Evolutionary conservation across 2,888 invertebrate genomes (phyloP).

Genomic region (Eupithecia pulchellata): DNA sequence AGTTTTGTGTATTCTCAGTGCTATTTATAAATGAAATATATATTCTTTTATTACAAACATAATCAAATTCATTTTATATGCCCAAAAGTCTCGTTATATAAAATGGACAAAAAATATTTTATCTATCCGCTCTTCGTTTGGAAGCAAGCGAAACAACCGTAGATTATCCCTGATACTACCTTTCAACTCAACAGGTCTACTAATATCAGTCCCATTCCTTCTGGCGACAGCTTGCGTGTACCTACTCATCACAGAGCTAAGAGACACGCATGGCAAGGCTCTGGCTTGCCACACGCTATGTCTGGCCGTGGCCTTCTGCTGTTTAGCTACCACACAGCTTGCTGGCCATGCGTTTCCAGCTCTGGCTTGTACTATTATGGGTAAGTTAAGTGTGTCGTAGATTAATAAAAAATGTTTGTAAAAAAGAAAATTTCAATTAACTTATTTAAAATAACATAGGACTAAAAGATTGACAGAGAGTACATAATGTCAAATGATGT

Average conservation of each 20-base stretch:
- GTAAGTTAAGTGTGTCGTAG: constrained; percentile 62
- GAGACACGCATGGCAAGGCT: constrained; percentile 84
- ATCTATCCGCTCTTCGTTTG: background rate
- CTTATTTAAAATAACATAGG: too few species aligned
- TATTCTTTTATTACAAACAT: too few species aligned
- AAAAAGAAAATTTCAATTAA: too few species aligned
- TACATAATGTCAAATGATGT: too few species aligned
- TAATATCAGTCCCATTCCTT: constrained; percentile 83
- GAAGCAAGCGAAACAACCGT: background rate
- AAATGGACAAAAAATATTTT: background rate
- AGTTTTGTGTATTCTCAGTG: too few species aligned
- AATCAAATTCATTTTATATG: background rate
- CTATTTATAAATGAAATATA: too few species aligned
- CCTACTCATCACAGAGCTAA: constrained; percentile 79
- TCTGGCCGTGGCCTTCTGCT: constrained; percentile 82
- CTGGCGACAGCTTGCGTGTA: constrained; percentile 80
- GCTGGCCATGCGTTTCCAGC: constrained; percentile 78
- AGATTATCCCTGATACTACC: background rate
- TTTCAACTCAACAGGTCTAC: constrained; percentile 63
- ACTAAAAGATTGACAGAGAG: too few species aligned
- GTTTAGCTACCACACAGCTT: constrained; percentile 83
- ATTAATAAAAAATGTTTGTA: too few species aligned
- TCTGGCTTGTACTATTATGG: constrained; percentile 78
- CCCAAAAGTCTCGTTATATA: background rate
- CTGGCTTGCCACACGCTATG: constrained; percentile 85